phyloP scores from a whole-genome alignment of 2,797 vertebrate genomes.

The Microctenopoma steveboyesi region DNA sequence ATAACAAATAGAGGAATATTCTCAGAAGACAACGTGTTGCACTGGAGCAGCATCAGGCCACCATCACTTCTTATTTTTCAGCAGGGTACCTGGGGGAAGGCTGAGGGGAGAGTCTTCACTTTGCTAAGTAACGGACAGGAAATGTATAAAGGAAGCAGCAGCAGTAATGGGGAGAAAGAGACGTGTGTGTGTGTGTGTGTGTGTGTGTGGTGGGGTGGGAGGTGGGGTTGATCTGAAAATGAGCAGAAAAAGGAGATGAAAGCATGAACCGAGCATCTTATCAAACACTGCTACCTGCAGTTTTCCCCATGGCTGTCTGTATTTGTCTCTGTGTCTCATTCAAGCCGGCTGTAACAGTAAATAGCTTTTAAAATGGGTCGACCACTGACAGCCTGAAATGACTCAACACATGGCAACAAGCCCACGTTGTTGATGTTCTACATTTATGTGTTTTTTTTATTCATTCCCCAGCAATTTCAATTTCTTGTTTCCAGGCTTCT shows the following conservation, averaged over 20 bases:
- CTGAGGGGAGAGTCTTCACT: conserved; percentile 33
- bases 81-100: conserved; percentile 34
- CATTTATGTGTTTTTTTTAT: neutral
- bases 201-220: no score
- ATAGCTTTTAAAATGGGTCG: conserved; percentile 11
- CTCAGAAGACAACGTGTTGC: conserved; percentile 7
- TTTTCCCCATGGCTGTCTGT: neutral
- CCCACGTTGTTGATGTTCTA: neutral
- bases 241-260: neutral
- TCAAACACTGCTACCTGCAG: conserved; percentile 8
- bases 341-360: conserved; percentile 10
- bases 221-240: neutral
- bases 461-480: neutral
- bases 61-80: conserved; percentile 35
- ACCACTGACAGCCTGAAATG: neutral
- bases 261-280: neutral
- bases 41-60: conserved; percentile 20
- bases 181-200: no score
- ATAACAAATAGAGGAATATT: conserved; percentile 1
- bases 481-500: neutral
- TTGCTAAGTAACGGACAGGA: conserved; percentile 36
- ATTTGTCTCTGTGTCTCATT: neutral
- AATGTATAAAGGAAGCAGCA: conserved; percentile 36
- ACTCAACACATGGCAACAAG: neutral
- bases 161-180: conserved; percentile 15